Conservation (phyloP, 2,113 vertebrate species). For the Engraulis encrasicolus region DNA sequence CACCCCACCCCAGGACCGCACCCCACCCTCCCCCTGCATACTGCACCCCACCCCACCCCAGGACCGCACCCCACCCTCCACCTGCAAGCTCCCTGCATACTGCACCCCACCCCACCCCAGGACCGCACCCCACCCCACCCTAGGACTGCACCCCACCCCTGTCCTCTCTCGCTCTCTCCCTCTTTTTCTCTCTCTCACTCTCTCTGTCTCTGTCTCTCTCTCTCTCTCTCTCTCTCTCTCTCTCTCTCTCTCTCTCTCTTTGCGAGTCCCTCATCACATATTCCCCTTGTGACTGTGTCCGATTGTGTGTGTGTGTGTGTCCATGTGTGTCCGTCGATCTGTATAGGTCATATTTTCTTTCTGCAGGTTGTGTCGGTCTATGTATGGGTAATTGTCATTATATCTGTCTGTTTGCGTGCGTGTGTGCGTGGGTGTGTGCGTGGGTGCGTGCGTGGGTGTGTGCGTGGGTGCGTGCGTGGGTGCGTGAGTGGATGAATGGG, state of each 20-base stretch:
- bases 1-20: slow-evolving; percentile 6
- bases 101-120: slow-evolving; percentile 15
- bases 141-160: too few relatives aligned
- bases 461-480: background rate
- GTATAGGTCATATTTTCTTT: background rate
- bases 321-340: background rate
- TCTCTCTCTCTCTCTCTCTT: background rate
- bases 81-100: too few relatives aligned
- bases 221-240: slow-evolving; percentile 6
- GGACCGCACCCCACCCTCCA: too few relatives aligned
- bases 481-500: background rate
- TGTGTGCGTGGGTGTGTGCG: background rate
- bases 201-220: background rate
- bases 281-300: background rate
- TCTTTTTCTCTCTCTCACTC: background rate
- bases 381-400: background rate
- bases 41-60: slow-evolving; percentile 19
- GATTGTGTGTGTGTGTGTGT: background rate
- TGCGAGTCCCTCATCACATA: background rate
- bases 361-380: too few relatives aligned
- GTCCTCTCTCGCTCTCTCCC: slow-evolving; percentile 20
- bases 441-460: background rate
- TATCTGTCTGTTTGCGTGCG: background rate
- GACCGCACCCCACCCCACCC: slow-evolving; percentile 15
- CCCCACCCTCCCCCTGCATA: too few relatives aligned